Evolutionary conservation across 2,113 vertebrate genomes (phyloP).

Genomic region (Xiphias gladius): DNA sequence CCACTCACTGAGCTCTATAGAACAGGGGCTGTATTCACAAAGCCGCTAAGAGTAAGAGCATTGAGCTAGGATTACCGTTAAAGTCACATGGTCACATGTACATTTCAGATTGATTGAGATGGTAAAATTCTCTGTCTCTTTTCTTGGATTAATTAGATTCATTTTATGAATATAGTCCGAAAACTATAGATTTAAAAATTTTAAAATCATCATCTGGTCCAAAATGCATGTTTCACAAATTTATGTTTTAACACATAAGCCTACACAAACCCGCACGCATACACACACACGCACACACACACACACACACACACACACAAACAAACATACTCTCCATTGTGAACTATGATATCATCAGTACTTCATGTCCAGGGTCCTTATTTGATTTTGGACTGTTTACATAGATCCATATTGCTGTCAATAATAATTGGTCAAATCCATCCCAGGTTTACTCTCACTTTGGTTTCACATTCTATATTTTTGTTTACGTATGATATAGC

Average conservation of each 20-base stretch:
- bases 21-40: constrained; percentile 63
- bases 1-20: constrained; percentile 51
- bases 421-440: constrained; percentile 6
- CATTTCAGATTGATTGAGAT: constrained; percentile 27
- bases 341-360: constrained; percentile 54
- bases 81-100: constrained; percentile 39
- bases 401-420: constrained; percentile 50
- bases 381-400: constrained; percentile 39
- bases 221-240: constrained; percentile 49
- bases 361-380: constrained; percentile 39
- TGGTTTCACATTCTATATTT: constrained; percentile 68
- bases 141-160: constrained; percentile 1
- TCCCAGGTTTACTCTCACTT: constrained; percentile 46
- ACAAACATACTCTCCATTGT: neutral
- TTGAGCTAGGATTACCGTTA: constrained; percentile 42
- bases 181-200: constrained; percentile 38
- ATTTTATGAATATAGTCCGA: constrained; percentile 60
- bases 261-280: constrained; percentile 22
- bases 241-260: constrained; percentile 35
- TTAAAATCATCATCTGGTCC: constrained; percentile 20
- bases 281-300: constrained; percentile 4
- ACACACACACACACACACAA: constrained; percentile 13
- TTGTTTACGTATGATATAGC: constrained; percentile 54
- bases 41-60: constrained; percentile 59
- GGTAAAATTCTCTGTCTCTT: constrained; percentile 30